Base-by-base conservation (phyloP, 2,888 invertebrate genomes). In the Automeris io region DNA sequence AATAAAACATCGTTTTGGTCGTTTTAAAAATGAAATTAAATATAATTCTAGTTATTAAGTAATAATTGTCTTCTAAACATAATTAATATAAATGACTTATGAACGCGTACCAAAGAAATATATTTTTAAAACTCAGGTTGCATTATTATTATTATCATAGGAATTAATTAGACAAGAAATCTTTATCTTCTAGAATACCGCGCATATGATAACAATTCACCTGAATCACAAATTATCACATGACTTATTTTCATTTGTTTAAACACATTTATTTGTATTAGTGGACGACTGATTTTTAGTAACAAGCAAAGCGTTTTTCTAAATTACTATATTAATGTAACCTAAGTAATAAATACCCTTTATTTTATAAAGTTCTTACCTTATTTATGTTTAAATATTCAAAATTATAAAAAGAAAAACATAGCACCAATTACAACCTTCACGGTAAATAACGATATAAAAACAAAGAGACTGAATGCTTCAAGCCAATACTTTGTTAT, bases 231-330 rank as follows among this genome's bases (percentile, higher is more conserved):
- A 18, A 32, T 8, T 29, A 43, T 46, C 45, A 56, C 48, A 47
- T 46, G 36, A 42, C 33, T 33, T 12, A 8, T 38, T 29, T 4
- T 29, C 13, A 26, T 5, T 26, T 26, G 2, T 13, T 9, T 13
- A 9, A 32, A 3, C 18, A 13, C 29, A 26, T 26, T 13, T 39
- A 35, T 39, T 18, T 16, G 5, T 29, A 46, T 49, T 46, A 54
- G 56, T 61, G 67, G 63, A 70, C 70, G 65, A 67, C 69, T 67
- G 49, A 49, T 37, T 29, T 47, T 60, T 52, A 57, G 46, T 52
- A 43, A 40, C 42, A 49, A 24, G 33, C 26, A 36, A 26, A 29
- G 26, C 39, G 34, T 41, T 18, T 37, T 23, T 16, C 2, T 11
- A 29, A 29, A 21, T 29, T 33, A 2, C 21, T 7, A 18, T 5